These are phyloP conservation scores for Luffia ferchaultella DNA, from an alignment of 2,888 invertebrate genomes.

Conservation along the genomic window DNA sequence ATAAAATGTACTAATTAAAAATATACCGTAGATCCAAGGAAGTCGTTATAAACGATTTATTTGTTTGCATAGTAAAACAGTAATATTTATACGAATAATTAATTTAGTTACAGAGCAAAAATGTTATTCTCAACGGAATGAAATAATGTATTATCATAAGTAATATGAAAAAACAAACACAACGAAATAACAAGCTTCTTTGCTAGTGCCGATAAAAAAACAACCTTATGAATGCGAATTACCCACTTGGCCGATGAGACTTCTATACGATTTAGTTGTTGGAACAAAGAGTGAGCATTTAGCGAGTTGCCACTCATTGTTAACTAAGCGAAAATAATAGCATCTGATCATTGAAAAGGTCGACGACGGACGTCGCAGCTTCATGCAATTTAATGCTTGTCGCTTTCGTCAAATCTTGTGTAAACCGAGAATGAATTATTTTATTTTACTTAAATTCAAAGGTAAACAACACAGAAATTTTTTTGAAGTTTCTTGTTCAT, in stretches of 20 bases:
- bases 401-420: too few relatives aligned
- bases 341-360: constrained; percentile 45
- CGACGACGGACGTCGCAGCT: constrained; percentile 37
- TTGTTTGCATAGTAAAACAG: neutral
- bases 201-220: constrained; percentile 3
- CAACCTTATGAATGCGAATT: constrained; percentile 22
- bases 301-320: constrained; percentile 42
- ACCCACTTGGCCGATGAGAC: constrained; percentile 56
- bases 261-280: constrained; percentile 58
- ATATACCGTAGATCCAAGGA: neutral
- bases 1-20: too few relatives aligned
- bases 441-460: too few relatives aligned
- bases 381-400: constrained; percentile 59
- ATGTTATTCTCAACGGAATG: neutral
- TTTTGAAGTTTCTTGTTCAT: too few relatives aligned
- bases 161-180: neutral
- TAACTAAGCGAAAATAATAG: constrained; percentile 38
- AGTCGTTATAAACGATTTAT: neutral
- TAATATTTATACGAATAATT: neutral
- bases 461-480: too few relatives aligned
- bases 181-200: neutral
- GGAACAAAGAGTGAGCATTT: constrained; percentile 29
- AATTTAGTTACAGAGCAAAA: neutral
- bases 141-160: too few relatives aligned
- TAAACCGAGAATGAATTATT: too few relatives aligned